A percentile compares a stretch with the other conserved stretches of the same genome.
These are phyloP conservation scores for Aphodius granarius DNA, from an alignment of 2,888 invertebrate species.

Conservation along the genomic window DNA sequence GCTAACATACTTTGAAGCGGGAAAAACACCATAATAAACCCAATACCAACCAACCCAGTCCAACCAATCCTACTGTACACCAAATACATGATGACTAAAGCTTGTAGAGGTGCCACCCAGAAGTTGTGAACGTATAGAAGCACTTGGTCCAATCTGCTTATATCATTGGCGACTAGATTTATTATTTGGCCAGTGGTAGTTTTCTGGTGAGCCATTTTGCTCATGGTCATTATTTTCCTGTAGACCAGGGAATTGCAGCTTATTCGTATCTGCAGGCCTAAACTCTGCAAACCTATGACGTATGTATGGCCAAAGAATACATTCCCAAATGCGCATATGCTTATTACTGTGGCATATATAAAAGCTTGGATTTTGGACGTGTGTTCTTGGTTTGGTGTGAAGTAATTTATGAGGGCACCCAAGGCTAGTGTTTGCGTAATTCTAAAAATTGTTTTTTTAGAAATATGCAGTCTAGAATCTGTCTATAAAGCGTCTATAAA, in stretches of 20 bases:
- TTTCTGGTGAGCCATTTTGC: slow-evolving; percentile 80
- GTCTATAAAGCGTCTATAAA: too few relatives aligned
- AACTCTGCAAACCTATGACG: slow-evolving; percentile 79
- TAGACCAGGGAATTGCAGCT: slow-evolving; percentile 83
- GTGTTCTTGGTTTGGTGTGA: slow-evolving; percentile 55
- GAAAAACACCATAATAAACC: slow-evolving; percentile 54
- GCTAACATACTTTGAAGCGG: slow-evolving; percentile 53
- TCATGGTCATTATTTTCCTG: slow-evolving; percentile 68
- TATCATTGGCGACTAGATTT: slow-evolving; percentile 76
- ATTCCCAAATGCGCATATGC: slow-evolving; percentile 70
- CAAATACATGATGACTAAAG: slow-evolving; percentile 69
- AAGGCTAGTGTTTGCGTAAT: slow-evolving; percentile 32
- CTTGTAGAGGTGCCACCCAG: slow-evolving; percentile 79
- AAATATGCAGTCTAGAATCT: too few relatives aligned
- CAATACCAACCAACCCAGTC: slow-evolving; percentile 59
- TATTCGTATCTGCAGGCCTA: slow-evolving; percentile 82
- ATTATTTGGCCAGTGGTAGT: slow-evolving; percentile 70
- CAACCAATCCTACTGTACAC: slow-evolving; percentile 62
- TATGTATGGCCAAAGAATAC: slow-evolving; percentile 72
- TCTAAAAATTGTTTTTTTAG: slow-evolving; percentile 22
- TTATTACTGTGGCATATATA: slow-evolving; percentile 72
- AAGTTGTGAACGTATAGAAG: slow-evolving; percentile 78
- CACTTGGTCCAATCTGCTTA: slow-evolving; percentile 81
- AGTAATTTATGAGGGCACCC: slow-evolving; percentile 50
- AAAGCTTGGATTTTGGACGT: slow-evolving; percentile 63